phyloP scores from a whole-genome alignment of 35 echinoderm and acorn worm genomes.

The Chiridota heheva region DNA sequence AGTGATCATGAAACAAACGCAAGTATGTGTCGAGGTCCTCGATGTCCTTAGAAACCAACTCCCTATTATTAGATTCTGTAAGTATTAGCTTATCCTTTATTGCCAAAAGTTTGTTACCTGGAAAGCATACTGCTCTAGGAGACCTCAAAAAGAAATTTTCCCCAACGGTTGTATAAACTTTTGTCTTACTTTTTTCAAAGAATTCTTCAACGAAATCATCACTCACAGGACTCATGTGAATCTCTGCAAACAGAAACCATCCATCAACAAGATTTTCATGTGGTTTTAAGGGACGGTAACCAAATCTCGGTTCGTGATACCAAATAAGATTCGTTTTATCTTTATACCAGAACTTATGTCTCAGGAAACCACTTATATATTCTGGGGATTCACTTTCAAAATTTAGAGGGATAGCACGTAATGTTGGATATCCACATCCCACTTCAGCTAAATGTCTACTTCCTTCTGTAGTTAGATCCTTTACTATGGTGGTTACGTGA shows the following conservation, averaged over 20 bases:
- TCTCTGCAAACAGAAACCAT: slow-evolving; percentile 28
- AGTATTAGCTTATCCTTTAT: slow-evolving; percentile 13
- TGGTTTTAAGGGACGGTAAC: neutral
- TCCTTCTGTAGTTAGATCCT: slow-evolving; percentile 28
- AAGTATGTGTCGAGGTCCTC: no score
- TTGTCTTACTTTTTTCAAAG: slow-evolving; percentile 2
- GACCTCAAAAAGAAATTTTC: neutral
- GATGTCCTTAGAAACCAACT: no score
- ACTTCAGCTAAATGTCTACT: slow-evolving; percentile 65
- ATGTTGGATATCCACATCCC: slow-evolving; percentile 60
- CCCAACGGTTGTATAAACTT: neutral
- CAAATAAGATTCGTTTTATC: slow-evolving; percentile 24
- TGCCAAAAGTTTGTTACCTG: slow-evolving; percentile 7
- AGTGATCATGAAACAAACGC: no score
- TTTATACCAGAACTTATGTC: slow-evolving; percentile 52
- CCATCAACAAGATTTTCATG: neutral
- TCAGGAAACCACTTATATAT: slow-evolving; percentile 41
- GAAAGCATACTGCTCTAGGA: slow-evolving; percentile 27
- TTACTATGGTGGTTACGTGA: slow-evolving; percentile 37
- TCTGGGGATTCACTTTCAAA: slow-evolving; percentile 55
- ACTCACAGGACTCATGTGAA: neutral
- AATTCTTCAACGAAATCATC: neutral
- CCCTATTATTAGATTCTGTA: no score
- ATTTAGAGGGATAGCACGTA: slow-evolving; percentile 54
- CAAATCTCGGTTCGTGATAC: slow-evolving; percentile 29